Conservation (phyloP, 2,797 vertebrate species). For the Gadopsis bispinosus region DNA sequence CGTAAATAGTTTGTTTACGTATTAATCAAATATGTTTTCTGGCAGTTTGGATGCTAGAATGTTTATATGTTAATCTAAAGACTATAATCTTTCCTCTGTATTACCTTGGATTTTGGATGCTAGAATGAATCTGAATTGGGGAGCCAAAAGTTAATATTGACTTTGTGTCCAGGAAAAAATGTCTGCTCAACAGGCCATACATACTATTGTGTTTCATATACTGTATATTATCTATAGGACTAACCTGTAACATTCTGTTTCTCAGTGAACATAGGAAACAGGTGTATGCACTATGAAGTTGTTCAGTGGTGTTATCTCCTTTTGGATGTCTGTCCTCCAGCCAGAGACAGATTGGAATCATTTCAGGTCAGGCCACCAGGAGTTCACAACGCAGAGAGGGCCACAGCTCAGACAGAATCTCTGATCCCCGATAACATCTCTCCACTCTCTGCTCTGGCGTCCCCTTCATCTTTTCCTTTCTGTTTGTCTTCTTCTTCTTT, state of each 20-base stretch:
- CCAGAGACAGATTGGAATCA: constrained; percentile 72
- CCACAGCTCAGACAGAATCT: constrained; percentile 70
- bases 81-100: neutral
- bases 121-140: constrained; percentile 2
- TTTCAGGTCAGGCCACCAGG: constrained; percentile 76
- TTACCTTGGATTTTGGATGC: constrained; percentile 2
- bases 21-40: constrained; percentile 2
- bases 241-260: constrained; percentile 35
- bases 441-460: constrained; percentile 64
- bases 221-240: constrained; percentile 33
- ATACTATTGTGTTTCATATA: constrained; percentile 31
- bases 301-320: constrained; percentile 68
- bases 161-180: constrained; percentile 38
- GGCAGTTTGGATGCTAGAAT: neutral
- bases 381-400: constrained; percentile 72
- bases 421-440: constrained; percentile 79
- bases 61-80: constrained; percentile 22
- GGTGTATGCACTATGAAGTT: constrained; percentile 67
- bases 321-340: constrained; percentile 68
- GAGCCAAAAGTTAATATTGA: constrained; percentile 7
- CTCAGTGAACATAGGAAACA: constrained; percentile 61
- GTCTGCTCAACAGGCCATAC: constrained; percentile 19
- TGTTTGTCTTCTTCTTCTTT: constrained; percentile 55
- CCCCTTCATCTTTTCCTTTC: constrained; percentile 68
- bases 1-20: neutral